A percentile compares a stretch with the other conserved stretches of the same genome.
phyloP scores from a whole-genome alignment of 2,113 vertebrate species.

The Noctilio leporinus region DNA sequence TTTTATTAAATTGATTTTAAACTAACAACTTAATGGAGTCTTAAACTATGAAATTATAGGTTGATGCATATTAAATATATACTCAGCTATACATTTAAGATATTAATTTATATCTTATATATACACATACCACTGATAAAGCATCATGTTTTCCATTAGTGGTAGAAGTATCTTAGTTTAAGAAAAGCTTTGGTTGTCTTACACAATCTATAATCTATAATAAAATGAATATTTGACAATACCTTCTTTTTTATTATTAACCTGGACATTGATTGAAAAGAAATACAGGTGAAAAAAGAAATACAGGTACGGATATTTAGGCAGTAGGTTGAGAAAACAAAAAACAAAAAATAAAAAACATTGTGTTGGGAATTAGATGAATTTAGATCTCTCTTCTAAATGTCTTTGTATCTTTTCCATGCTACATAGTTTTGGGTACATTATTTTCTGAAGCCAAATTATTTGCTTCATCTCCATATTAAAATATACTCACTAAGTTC shows the following conservation, averaged over 20 bases:
- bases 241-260: not conserved
- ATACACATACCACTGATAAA: not conserved
- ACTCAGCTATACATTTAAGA: not conserved
- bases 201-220: not conserved
- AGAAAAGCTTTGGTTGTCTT: not conserved
- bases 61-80: not conserved
- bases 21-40: not conserved
- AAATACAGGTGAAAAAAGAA: not conserved
- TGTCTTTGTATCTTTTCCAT: not conserved
- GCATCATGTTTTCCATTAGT: not conserved
- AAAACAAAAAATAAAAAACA: no score
- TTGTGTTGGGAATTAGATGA: not conserved
- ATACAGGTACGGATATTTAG: not conserved
- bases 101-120: not conserved
- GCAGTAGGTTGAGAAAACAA: not conserved
- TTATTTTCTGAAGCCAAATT: not conserved
- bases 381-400: not conserved
- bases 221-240: not conserved
- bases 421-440: not conserved
- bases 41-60: not conserved
- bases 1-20: not conserved
- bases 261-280: not conserved
- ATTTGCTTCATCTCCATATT: not conserved
- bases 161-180: not conserved
- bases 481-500: not conserved